phyloP scores from a whole-genome alignment of 2,113 vertebrate species.

The Brienomyrus brachyistius region DNA sequence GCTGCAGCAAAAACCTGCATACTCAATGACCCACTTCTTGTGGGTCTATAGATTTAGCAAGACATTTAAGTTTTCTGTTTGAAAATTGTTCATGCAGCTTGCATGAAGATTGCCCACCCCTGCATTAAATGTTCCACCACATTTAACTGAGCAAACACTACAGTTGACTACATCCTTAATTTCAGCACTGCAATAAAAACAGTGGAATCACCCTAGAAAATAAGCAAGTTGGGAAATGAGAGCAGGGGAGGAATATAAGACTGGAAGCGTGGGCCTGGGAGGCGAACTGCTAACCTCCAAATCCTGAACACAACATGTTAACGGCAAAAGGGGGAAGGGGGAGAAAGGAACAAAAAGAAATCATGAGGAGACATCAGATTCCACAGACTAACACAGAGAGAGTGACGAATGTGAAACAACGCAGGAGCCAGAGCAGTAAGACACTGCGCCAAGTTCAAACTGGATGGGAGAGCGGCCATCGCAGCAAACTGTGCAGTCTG shows the following conservation, averaged over 20 bases:
- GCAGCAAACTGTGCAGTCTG: slow-evolving; percentile 33
- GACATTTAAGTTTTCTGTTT: not conserved
- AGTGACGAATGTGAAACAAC: not conserved
- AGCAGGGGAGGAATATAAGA: not conserved
- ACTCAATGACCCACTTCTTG: too few relatives aligned
- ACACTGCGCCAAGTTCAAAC: slow-evolving; percentile 31
- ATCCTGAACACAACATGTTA: slow-evolving; percentile 52
- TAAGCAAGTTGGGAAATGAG: not conserved
- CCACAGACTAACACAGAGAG: not conserved
- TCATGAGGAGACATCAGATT: not conserved
- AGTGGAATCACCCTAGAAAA: not conserved
- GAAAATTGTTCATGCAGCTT: not conserved
- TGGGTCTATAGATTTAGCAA: not conserved
- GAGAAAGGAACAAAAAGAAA: slow-evolving; percentile 23
- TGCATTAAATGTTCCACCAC: not conserved
- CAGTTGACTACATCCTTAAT: not conserved
- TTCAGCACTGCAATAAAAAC: not conserved
- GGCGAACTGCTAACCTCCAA: slow-evolving; percentile 53
- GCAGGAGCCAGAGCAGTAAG: slow-evolving; percentile 15
- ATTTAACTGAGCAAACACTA: not conserved
- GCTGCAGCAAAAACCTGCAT: too few relatives aligned
- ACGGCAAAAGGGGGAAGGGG: slow-evolving; percentile 41
- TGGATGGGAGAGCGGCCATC: slow-evolving; percentile 29
- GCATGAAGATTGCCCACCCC: too few relatives aligned
- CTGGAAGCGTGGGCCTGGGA: not conserved